Conservation (phyloP, 1,140 invertebrate genomes). For the Linepithema humile region DNA sequence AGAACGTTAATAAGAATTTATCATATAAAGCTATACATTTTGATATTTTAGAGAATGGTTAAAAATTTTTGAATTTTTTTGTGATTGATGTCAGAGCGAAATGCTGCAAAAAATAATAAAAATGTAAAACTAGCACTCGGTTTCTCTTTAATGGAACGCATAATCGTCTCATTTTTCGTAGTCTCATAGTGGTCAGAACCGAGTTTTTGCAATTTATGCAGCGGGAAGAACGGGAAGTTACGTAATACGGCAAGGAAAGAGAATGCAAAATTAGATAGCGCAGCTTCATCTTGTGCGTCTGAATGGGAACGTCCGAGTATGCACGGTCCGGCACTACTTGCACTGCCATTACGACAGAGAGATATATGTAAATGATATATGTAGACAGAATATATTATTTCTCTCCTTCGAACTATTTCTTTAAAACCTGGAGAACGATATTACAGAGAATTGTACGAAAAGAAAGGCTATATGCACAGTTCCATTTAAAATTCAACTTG, state of each 20-base stretch:
- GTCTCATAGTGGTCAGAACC: background rate
- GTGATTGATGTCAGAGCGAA: background rate
- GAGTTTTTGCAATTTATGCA: slow-evolving; percentile 17
- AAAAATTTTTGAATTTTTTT: background rate
- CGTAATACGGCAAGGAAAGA: slow-evolving; percentile 15
- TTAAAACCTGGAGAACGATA: background rate
- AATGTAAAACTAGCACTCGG: background rate
- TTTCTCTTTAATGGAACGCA: background rate
- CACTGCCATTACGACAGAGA: background rate
- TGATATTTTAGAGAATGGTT: background rate
- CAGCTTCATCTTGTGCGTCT: background rate
- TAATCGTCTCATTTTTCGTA: background rate
- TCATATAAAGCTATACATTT: background rate
- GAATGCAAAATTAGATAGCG: slow-evolving; percentile 36
- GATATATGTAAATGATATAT: slow-evolving; percentile 22
- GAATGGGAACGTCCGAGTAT: background rate
- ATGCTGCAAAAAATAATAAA: background rate
- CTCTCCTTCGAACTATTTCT: background rate
- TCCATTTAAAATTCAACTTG: slow-evolving; percentile 1
- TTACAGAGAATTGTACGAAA: background rate
- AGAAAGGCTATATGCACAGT: background rate
- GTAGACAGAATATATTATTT: slow-evolving; percentile 38
- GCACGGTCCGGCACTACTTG: background rate
- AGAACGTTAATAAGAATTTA: background rate
- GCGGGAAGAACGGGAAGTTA: background rate